phyloP scores from a whole-genome alignment of 2,797 vertebrate species.

The Margarornis squamiger region DNA sequence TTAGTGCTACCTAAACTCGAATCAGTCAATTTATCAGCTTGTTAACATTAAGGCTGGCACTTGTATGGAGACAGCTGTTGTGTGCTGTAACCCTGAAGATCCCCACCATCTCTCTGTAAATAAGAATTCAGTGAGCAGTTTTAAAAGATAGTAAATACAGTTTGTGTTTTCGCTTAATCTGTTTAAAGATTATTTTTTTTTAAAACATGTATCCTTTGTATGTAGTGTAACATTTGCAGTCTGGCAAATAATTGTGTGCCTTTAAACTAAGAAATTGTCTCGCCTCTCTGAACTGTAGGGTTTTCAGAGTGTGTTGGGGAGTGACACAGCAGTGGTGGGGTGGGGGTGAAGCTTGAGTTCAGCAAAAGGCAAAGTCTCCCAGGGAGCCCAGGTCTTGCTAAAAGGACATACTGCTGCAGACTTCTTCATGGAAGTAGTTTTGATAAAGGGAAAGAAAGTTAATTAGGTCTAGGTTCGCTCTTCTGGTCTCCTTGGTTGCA shows the following conservation, averaged over 20 bases:
- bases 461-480: rapidly evolving
- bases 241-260: neutral
- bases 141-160: neutral
- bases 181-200: neutral
- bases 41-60: neutral
- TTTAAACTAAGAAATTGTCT: neutral
- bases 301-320: neutral
- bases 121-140: neutral
- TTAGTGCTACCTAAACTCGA: neutral
- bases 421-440: neutral
- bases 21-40: conserved; percentile 5
- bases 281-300: rapidly evolving
- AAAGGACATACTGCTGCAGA: neutral
- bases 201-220: neutral
- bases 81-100: conserved; percentile 22
- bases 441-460: neutral
- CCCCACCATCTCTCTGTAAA: neutral
- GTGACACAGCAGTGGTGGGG: neutral
- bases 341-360: neutral
- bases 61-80: conserved; percentile 1
- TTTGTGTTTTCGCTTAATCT: neutral
- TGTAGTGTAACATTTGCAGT: neutral
- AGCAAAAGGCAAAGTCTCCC: neutral
- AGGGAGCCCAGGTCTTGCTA: neutral
- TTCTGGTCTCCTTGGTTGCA: neutral